phyloP scores from a whole-genome alignment of 2,113 vertebrate genomes.

The Danionella cerebrum region DNA sequence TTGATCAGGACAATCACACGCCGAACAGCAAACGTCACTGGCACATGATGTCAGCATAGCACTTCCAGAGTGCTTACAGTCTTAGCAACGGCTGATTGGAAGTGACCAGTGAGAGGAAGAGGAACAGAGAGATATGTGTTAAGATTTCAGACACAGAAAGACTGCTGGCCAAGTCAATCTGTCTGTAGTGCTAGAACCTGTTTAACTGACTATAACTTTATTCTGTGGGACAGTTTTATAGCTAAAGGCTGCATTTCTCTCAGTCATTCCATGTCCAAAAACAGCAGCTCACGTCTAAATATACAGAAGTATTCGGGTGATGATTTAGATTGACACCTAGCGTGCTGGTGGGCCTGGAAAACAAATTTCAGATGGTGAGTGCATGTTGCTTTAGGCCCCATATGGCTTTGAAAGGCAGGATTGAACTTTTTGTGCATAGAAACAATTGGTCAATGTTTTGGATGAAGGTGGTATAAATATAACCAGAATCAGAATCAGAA shows the following conservation, averaged over 20 bases:
- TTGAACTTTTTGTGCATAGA: no score
- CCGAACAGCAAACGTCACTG: background rate
- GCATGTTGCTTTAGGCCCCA: conserved; percentile 2
- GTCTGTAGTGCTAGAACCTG: background rate
- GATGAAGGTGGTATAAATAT: no score
- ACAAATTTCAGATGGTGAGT: background rate
- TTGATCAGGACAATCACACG: conserved; percentile 12
- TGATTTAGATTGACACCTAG: conserved; percentile 4
- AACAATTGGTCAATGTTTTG: no score
- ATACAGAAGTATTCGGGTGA: conserved; percentile 14
- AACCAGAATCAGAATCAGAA: no score
- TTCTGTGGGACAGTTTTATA: conserved; percentile 1
- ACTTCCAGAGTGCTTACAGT: background rate
- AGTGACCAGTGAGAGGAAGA: background rate
- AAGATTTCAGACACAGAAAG: background rate
- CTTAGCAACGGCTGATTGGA: conserved; percentile 26
- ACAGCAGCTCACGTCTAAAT: conserved; percentile 19
- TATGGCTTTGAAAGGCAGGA: no score
- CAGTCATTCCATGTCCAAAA: conserved; percentile 11
- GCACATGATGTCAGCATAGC: conserved; percentile 28
- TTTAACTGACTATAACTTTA: conserved; percentile 2
- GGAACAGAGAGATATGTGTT: background rate
- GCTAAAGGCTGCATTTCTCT: background rate
- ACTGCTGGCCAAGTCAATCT: conserved; percentile 10
- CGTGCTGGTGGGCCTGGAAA: background rate